phyloP scores from a whole-genome alignment of 2,113 vertebrate genomes.

The Tragelaphus buxtoni region DNA sequence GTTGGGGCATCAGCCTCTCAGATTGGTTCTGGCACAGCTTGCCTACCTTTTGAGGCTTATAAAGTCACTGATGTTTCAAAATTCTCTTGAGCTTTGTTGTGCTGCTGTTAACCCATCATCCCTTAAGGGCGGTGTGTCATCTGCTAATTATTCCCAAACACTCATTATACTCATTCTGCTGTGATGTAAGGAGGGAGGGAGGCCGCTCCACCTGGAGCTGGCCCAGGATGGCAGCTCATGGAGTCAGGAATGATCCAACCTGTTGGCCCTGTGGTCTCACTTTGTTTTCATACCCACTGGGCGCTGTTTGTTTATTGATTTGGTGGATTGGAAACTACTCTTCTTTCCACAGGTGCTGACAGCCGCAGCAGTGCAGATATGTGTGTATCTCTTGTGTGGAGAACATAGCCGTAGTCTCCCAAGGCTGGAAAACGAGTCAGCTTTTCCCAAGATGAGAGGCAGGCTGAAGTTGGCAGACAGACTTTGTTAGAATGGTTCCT shows the following conservation, averaged over 20 bases:
- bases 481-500: background rate
- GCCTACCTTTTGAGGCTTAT: background rate
- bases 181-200: background rate
- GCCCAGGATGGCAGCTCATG: background rate
- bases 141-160: background rate
- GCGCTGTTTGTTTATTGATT: background rate
- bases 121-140: slow-evolving; percentile 36
- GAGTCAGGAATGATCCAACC: background rate
- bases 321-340: background rate
- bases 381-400: fast-evolving
- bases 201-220: background rate
- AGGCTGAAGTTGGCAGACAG: no score
- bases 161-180: background rate
- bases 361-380: fast-evolving
- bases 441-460: background rate
- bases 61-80: background rate
- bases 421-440: fast-evolving
- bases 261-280: background rate
- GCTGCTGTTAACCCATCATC: background rate
- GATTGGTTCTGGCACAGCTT: background rate
- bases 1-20: background rate
- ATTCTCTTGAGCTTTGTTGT: background rate
- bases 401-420: background rate
- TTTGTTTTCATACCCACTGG: background rate
- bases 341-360: background rate